phyloP scores from a whole-genome alignment of 2,797 vertebrate genomes.

The Clarias laeviceps region DNA sequence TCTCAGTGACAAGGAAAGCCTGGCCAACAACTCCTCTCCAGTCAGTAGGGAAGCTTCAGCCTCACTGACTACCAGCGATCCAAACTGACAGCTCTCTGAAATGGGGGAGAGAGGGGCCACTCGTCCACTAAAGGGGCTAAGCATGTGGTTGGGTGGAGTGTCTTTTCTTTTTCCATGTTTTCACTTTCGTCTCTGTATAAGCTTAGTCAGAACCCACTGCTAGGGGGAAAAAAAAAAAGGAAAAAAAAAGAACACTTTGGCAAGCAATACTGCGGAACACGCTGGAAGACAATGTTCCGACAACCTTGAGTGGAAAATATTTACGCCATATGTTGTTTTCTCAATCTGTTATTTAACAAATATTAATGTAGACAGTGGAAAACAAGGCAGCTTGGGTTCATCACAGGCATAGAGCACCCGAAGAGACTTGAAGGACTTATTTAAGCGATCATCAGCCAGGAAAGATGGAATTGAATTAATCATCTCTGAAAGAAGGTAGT shows the following conservation, averaged over 20 bases:
- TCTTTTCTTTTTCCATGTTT: slow-evolving; percentile 33
- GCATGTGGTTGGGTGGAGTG: slow-evolving; percentile 57
- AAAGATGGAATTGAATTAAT: slow-evolving; percentile 73
- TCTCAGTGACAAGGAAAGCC: slow-evolving; percentile 90
- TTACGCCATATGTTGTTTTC: slow-evolving; percentile 76
- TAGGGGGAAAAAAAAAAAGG: slow-evolving; percentile 54
- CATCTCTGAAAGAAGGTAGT: slow-evolving; percentile 66
- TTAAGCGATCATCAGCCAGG: slow-evolving; percentile 67
- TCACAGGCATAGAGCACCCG: slow-evolving; percentile 65
- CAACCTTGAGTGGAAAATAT: slow-evolving; percentile 68
- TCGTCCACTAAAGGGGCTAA: slow-evolving; percentile 71
- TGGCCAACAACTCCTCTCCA: slow-evolving; percentile 88
- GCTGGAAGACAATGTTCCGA: slow-evolving; percentile 45
- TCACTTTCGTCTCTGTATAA: slow-evolving; percentile 67
- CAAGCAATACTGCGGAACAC: slow-evolving; percentile 55
- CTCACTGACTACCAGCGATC: slow-evolving; percentile 84
- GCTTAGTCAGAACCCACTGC: slow-evolving; percentile 65
- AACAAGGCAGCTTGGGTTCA: slow-evolving; percentile 68
- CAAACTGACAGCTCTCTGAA: slow-evolving; percentile 81
- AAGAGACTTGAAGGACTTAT: slow-evolving; percentile 66
- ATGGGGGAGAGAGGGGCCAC: slow-evolving; percentile 61
- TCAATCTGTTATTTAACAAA: slow-evolving; percentile 69
- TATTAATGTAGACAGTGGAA: slow-evolving; percentile 73
- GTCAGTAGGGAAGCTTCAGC: slow-evolving; percentile 92
- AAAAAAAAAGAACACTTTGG: slow-evolving; percentile 48